Base-by-base conservation (phyloP, 1,140 invertebrate species). In the Solenopsis fugax region DNA sequence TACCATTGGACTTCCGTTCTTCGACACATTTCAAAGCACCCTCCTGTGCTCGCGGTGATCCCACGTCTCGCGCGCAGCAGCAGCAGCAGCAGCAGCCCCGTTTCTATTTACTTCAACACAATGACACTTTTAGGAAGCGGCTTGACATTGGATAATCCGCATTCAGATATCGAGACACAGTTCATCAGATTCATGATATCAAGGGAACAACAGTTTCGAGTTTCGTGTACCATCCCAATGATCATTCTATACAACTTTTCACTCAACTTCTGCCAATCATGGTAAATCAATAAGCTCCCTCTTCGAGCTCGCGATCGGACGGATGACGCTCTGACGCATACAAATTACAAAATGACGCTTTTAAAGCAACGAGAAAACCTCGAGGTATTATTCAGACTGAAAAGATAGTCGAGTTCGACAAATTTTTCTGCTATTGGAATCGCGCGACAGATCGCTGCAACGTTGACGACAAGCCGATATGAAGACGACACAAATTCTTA, bases 1-100 rank as follows among this genome's bases (percentile, higher is more conserved):
- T 71, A 16, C 16, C 52, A 56, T 45, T 37, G 50, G n/a, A 34
- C 16, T 71, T 69, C 48, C 48, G 64, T 56, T 45, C 50, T 21
- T 52, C 29, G 62, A 37, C 48, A 58, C 58, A 58, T 56, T 56
- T 65, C 34, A 81, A 69, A 80, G n/a, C 77, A 37, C 10, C 18
- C 10, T 21, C n/a, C 16, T 16, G 21, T 50, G 29, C 29, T 29
- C 29, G 3, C 21, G 12, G 18, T 81, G 50, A 58, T 45, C 29
- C 34, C 4, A n/a, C n/a, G 37, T 48, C 60, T 13, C 16, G 2
- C 4, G 12, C 29, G 29, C 29, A 29, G 29, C 29, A 29, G 29
- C 29, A 29, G 29, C 29, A 29, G 29, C 29, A 29, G 29, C 60
- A 60, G 60, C 5, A 52, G 6, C 2, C 10, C 24, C 24, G 5